These are phyloP conservation scores for Mormyrops boulengeri DNA, from an alignment of 2,797 vertebrate species.

Conservation along the genomic window DNA sequence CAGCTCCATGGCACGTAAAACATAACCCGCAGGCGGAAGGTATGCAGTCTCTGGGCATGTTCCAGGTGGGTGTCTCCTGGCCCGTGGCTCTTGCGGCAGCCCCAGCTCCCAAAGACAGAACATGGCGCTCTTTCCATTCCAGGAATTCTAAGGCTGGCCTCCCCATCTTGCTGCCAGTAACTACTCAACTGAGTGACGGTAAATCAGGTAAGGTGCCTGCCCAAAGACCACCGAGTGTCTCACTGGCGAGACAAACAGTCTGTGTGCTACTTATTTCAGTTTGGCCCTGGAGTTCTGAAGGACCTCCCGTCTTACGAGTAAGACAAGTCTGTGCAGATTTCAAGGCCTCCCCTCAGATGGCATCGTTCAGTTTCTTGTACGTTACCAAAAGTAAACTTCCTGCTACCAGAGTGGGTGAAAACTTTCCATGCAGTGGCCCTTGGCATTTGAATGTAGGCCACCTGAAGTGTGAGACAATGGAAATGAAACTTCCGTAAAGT, in stretches of 20 bases:
- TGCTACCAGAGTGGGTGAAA: neutral
- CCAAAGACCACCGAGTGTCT: neutral
- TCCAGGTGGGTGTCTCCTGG: constrained; percentile 1
- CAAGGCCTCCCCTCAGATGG: neutral
- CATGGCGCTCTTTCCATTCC: neutral
- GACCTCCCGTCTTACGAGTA: neutral
- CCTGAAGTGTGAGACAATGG: neutral
- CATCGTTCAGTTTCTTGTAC: neutral
- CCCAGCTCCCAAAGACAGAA: constrained; percentile 51
- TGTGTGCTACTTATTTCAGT: neutral
- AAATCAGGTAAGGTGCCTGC: neutral
- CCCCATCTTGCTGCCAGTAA: neutral
- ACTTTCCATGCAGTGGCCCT: neutral
- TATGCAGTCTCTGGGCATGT: constrained; percentile 47
- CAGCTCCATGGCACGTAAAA: constrained; percentile 32
- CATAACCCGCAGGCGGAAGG: constrained; percentile 31
- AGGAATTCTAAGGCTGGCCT: neutral
- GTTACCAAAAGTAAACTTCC: neutral
- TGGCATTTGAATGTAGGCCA: constrained; percentile 3
- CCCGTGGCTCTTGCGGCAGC: neutral
- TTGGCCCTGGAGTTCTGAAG: neutral
- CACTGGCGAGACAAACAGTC: constrained; percentile 2
- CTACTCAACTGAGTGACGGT: neutral
- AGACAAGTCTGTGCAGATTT: neutral
- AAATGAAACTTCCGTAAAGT: neutral